phyloP scores from a whole-genome alignment of 2,797 vertebrate species.

The Iguana delicatissima region DNA sequence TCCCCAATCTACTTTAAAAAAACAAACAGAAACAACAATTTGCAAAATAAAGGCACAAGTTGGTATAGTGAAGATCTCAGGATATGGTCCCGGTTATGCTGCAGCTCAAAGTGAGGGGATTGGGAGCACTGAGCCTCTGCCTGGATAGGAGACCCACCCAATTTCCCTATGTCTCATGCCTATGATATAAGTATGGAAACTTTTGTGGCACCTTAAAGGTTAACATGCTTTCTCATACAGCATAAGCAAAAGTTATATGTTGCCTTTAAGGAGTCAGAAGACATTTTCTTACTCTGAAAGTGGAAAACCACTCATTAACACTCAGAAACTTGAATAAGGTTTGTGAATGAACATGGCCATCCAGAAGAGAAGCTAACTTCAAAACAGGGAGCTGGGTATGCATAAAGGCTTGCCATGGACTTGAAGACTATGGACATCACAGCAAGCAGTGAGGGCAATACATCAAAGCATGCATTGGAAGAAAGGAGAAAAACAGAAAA shows the following conservation, averaged over 20 bases:
- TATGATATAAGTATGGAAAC: not conserved
- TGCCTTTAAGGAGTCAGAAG: not conserved
- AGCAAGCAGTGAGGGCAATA: not conserved
- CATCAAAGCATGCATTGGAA: not conserved
- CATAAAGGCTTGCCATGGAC: not conserved
- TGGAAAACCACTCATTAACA: not conserved
- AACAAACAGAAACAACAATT: too few relatives aligned
- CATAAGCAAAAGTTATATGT: not conserved
- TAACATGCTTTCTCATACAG: not conserved
- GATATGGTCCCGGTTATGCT: too few relatives aligned
- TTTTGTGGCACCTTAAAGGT: too few relatives aligned
- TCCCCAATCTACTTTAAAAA: too few relatives aligned
- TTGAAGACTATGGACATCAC: not conserved
- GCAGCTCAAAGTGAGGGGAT: not conserved
- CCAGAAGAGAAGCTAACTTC: not conserved
- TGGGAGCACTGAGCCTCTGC: too few relatives aligned
- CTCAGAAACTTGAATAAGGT: not conserved
- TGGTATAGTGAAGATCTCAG: too few relatives aligned
- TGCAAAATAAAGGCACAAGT: too few relatives aligned
- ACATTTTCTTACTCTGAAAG: not conserved
- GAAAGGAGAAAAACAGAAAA: not conserved
- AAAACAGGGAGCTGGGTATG: not conserved
- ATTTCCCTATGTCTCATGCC: not conserved
- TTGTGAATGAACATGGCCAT: not conserved
- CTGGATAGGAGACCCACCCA: not conserved